Conservation (phyloP, 2,113 vertebrate genomes). For the Tachysurus vachellii region DNA sequence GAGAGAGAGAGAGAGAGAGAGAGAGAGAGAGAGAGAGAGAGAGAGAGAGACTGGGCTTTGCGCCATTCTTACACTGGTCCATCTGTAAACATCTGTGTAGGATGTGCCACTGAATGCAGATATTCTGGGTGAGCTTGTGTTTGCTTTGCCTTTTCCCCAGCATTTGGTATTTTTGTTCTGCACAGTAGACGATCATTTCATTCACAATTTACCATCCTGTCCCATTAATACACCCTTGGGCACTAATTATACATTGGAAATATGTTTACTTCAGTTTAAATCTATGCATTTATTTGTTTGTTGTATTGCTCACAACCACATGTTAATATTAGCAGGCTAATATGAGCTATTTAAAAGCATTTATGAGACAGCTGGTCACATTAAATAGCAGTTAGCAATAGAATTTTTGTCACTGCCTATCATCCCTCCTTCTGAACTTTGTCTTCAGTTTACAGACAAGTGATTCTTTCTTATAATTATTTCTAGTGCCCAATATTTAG, state of each 20-base stretch:
- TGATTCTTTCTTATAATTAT: neutral
- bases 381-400: neutral
- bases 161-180: slow-evolving; percentile 16
- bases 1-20: slow-evolving; percentile 33
- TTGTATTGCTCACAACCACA: neutral
- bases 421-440: neutral
- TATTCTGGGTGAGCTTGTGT: slow-evolving; percentile 35
- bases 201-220: slow-evolving; percentile 1
- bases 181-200: neutral
- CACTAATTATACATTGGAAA: slow-evolving; percentile 1
- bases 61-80: slow-evolving; percentile 25
- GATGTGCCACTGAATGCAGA: slow-evolving; percentile 37
- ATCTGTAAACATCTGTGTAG: slow-evolving; percentile 46
- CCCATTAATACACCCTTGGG: neutral
- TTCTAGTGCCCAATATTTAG: neutral
- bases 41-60: slow-evolving; percentile 32
- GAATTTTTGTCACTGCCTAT: neutral
- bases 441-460: neutral
- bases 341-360: neutral
- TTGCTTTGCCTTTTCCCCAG: slow-evolving; percentile 18
- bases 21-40: slow-evolving; percentile 43
- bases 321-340: slow-evolving; percentile 11
- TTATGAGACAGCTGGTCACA: slow-evolving; percentile 6
- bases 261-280: neutral
- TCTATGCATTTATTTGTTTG: neutral